Conservation (phyloP, 2,888 invertebrate species). For the Patella ulyssiponensis region DNA sequence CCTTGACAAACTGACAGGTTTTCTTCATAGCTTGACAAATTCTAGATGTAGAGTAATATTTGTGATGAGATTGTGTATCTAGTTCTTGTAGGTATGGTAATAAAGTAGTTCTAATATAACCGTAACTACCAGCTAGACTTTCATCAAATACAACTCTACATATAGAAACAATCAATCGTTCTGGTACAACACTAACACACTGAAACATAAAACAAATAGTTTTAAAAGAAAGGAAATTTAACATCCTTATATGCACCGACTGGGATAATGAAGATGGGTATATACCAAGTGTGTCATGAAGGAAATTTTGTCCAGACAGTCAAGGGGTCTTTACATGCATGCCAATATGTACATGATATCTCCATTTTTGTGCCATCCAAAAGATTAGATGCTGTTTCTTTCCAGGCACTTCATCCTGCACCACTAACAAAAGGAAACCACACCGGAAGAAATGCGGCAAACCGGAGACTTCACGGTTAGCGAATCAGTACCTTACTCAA, state of each 20-base stretch:
- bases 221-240: not conserved
- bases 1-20: constrained; percentile 61
- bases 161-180: constrained; percentile 51
- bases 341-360: too few relatives aligned
- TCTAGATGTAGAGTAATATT: constrained; percentile 51
- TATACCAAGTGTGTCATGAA: too few relatives aligned
- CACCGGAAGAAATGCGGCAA: too few relatives aligned
- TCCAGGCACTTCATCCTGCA: too few relatives aligned
- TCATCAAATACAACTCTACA: constrained; percentile 61
- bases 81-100: constrained; percentile 56
- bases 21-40: constrained; percentile 60
- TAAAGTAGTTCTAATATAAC: constrained; percentile 51
- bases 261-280: too few relatives aligned
- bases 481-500: too few relatives aligned
- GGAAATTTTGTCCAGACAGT: too few relatives aligned
- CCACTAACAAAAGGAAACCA: too few relatives aligned
- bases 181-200: constrained; percentile 50
- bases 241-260: too few relatives aligned
- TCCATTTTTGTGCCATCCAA: too few relatives aligned
- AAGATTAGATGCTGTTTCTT: too few relatives aligned
- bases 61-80: constrained; percentile 49
- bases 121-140: constrained; percentile 53
- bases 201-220: constrained; percentile 18
- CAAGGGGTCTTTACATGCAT: too few relatives aligned
- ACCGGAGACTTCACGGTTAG: not conserved